Evolutionary conservation across 1,140 invertebrate species (phyloP), one percentile per base, ranked within the genome.

Genomic region (Aporrectodea caliginosa): DNA sequence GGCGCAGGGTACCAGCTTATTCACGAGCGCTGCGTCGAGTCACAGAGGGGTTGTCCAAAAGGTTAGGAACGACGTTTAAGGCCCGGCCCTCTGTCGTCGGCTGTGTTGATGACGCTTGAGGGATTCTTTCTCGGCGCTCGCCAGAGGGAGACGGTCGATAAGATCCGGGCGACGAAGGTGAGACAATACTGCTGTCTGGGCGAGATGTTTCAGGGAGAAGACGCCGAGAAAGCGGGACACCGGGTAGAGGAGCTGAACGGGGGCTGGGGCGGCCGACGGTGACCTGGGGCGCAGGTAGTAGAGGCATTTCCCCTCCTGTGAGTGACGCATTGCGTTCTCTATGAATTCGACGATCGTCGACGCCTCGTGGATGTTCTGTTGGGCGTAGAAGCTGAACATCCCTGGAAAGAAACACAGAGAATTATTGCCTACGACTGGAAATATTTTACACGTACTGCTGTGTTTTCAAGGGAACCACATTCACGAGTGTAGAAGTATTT

Each of bases 341-440:
- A 99, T 97, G 87, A 98, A 98, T 85, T 98, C 96, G 31, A 97
- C 95, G 81, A 99, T 98, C 2, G 96, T 97, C 84, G 83, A 95
- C 92, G 77, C 95, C 93, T 86, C 84, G 81, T 87, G 85, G n/a
- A 85, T 85, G 69, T 85, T 85, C 16, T 85, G 85, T 78, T 96
- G 95, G 86, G 97, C 98, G 90, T 96, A 96, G 89, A 99, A 99
- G 89, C 96, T 98, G 89, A 98, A 98, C 85, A 95, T 95, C 89
- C 95, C 95, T 96, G 88, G 35, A 89, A 89, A 81, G 82, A 82
- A 79, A 78, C 81, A 81, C 77, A 79, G 79, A 76, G n/a, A n/a
- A n/a, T n/a, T n/a, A n/a, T n/a, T n/a, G n/a, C n/a, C n/a, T n/a
- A n/a, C n/a, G n/a, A n/a, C n/a, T n/a, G n/a, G n/a, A n/a, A n/a